A percentile compares a stretch with the other conserved stretches of the same genome.
These are phyloP conservation scores for Gambusia yucatana DNA, from an alignment of 2,797 vertebrate genomes.

Conservation along the genomic window DNA sequence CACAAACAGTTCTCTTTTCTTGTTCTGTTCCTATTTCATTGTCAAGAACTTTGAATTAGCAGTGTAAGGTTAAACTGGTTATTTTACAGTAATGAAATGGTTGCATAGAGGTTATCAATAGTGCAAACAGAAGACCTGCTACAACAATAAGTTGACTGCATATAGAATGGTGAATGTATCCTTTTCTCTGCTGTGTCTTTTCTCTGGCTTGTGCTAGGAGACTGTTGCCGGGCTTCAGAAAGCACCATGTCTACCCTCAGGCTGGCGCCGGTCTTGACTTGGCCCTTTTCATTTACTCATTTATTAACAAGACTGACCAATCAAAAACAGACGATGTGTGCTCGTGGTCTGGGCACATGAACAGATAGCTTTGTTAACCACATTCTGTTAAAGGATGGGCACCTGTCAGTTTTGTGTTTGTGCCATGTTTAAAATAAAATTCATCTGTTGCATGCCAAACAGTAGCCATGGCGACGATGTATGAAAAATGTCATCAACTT, in stretches of 20 bases:
- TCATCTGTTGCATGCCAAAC: conserved; percentile 36
- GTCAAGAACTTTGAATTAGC: neutral
- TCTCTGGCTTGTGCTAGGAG: conserved; percentile 39
- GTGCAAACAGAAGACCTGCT: neutral
- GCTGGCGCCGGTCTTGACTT: conserved; percentile 48
- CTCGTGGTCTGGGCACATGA: conserved; percentile 43
- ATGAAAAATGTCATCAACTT: neutral
- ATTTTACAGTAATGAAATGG: neutral
- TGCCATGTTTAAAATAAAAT: conserved; percentile 63
- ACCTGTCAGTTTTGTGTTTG: conserved; percentile 45
- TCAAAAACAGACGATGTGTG: conserved; percentile 64
- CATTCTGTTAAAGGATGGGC: conserved; percentile 40
- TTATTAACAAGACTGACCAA: conserved; percentile 71
- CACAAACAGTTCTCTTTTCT: neutral
- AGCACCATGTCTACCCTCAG: neutral
- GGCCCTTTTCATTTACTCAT: conserved; percentile 68
- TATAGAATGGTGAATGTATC: neutral
- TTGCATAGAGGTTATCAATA: neutral
- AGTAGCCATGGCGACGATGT: conserved; percentile 47
- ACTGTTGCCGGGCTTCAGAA: conserved; percentile 45
- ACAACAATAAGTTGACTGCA: neutral
- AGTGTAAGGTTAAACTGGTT: neutral
- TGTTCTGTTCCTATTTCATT: neutral
- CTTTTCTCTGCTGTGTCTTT: conserved; percentile 17
- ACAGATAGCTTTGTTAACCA: conserved; percentile 47